Evolutionary conservation across 2,113 vertebrate species (phyloP).

Genomic region (Falco punctatus): DNA sequence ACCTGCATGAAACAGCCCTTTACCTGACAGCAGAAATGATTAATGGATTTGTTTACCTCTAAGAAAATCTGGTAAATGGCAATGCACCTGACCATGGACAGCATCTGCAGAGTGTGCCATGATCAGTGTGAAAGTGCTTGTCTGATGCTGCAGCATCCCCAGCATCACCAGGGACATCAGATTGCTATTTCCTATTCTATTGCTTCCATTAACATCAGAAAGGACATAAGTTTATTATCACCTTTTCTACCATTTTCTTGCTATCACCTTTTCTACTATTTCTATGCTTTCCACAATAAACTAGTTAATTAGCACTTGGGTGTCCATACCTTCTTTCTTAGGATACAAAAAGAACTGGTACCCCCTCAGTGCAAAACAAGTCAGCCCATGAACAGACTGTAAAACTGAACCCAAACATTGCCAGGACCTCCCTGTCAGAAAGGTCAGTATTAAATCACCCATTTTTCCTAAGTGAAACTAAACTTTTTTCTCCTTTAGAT

Average conservation of each 20-base stretch:
- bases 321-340: neutral
- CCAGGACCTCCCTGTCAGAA: neutral
- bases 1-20: neutral
- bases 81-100: neutral
- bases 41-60: neutral
- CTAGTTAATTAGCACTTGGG: neutral
- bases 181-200: neutral
- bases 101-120: neutral
- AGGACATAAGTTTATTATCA: neutral
- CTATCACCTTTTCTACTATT: neutral
- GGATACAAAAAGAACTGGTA: neutral
- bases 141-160: neutral
- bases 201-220: neutral
- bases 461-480: neutral
- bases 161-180: neutral
- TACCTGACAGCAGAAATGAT: neutral
- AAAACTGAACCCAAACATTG: neutral
- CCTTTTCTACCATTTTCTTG: neutral
- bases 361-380: neutral
- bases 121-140: accelerated
- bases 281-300: neutral
- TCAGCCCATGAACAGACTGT: neutral
- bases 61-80: neutral
- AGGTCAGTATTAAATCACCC: neutral
- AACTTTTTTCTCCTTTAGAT: neutral